Percentiles rank a stretch among this genome's conserved stretches.
Evolutionary conservation across 2,888 invertebrate genomes (phyloP).

Genomic region (Mesodorylaimus sp.): DNA sequence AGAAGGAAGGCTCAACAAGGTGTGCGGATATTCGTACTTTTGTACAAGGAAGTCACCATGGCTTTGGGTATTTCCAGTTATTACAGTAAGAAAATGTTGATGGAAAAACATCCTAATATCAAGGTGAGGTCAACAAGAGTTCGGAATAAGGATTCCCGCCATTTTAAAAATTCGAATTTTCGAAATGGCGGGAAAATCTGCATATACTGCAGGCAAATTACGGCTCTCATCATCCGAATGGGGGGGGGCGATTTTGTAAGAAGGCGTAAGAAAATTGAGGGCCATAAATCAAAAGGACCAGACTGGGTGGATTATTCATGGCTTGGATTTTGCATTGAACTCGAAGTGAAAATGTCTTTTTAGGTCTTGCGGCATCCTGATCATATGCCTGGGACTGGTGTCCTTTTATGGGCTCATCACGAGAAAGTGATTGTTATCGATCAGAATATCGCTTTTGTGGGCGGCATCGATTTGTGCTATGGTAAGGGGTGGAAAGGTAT

Average conservation of each 20-base stretch:
- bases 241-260: no score
- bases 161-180: no score
- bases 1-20: conserved; percentile 44
- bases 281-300: no score
- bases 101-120: conserved; percentile 42
- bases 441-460: conserved; percentile 77
- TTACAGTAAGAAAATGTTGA: conserved; percentile 72
- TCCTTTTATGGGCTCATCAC: conserved; percentile 88
- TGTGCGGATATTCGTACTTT: conserved; percentile 67
- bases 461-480: conserved; percentile 90
- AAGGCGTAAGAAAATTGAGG: no score
- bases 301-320: no score
- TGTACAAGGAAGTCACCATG: conserved; percentile 91
- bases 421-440: conserved; percentile 90
- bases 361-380: conserved; percentile 88
- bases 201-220: no score
- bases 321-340: no score
- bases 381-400: conserved; percentile 44
- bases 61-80: conserved; percentile 86
- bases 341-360: no score
- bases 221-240: no score
- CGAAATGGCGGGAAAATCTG: background rate
- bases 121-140: conserved; percentile 27
- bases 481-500: no score
- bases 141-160: background rate